A percentile compares a stretch with the other conserved stretches of the same genome.
These are phyloP conservation scores for Misgurnus mizolepis DNA, from an alignment of 2,113 vertebrate genomes.

Conservation along the genomic window DNA sequence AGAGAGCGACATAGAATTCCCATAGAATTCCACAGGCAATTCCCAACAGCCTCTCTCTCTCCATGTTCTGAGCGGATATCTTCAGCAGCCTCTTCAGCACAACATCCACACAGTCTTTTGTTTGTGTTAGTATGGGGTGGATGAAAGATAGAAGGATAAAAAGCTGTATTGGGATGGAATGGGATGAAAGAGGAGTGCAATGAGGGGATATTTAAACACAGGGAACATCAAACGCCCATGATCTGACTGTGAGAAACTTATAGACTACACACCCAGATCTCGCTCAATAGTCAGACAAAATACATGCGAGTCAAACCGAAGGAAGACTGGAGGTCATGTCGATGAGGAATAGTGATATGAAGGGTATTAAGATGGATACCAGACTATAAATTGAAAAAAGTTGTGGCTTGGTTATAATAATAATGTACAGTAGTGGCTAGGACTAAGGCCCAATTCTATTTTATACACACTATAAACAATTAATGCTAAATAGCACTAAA, in stretches of 20 bases:
- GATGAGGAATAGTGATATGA: constrained; percentile 22
- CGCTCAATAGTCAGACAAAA: neutral
- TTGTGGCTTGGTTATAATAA: neutral
- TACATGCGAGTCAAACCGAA: constrained; percentile 55
- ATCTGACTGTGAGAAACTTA: neutral
- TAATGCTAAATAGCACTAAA: too few species aligned
- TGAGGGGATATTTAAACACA: constrained; percentile 51
- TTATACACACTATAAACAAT: too few species aligned
- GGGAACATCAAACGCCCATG: neutral
- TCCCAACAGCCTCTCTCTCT: neutral
- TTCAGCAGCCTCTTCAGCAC: constrained; percentile 11
- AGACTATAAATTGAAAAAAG: neutral
- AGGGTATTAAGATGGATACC: neutral
- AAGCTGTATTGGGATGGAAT: constrained; percentile 21
- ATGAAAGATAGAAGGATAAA: constrained; percentile 39
- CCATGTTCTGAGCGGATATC: constrained; percentile 5
- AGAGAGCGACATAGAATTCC: neutral
- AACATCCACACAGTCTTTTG: constrained; percentile 4
- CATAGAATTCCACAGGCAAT: neutral
- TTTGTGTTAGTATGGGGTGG: constrained; percentile 25
- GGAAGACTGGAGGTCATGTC: constrained; percentile 58
- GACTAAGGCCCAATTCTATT: too few species aligned
- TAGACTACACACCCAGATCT: constrained; percentile 21
- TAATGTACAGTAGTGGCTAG: too few species aligned
- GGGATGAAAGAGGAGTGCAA: constrained; percentile 35